Percentiles rank a stretch among this genome's conserved stretches.
These are phyloP conservation scores for Antheraea mylitta DNA, from an alignment of 1,140 invertebrate species.

Conservation along the genomic window DNA sequence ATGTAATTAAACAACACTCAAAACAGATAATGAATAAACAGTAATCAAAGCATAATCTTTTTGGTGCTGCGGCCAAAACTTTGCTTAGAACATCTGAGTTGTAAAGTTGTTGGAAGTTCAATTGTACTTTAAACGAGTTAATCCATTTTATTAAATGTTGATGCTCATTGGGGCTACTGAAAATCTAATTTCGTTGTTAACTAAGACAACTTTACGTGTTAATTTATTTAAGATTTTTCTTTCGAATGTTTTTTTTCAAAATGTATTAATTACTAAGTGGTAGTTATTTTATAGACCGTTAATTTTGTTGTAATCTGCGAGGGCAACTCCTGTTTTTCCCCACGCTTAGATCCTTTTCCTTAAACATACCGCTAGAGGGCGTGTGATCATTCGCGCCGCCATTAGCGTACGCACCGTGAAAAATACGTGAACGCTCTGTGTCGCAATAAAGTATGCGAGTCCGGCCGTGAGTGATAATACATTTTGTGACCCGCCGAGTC, in stretches of 20 bases:
- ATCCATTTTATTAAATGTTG: slow-evolving; percentile 74
- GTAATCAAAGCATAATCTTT: slow-evolving; percentile 34
- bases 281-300: too few species aligned
- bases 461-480: too few species aligned
- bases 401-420: too few species aligned
- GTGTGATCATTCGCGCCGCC: too few species aligned
- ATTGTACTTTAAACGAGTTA: slow-evolving; percentile 73
- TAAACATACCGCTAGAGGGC: too few species aligned
- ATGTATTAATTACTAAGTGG: too few species aligned
- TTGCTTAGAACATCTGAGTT: slow-evolving; percentile 32
- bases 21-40: slow-evolving; percentile 32
- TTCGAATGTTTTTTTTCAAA: not conserved
- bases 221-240: not conserved
- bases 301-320: too few species aligned
- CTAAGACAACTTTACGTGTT: slow-evolving; percentile 7
- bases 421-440: too few species aligned
- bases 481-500: too few species aligned
- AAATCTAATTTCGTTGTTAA: slow-evolving; percentile 50
- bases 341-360: too few species aligned
- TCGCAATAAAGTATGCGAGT: too few species aligned
- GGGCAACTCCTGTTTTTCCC: too few species aligned
- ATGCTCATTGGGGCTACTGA: slow-evolving; percentile 49
- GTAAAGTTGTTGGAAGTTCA: slow-evolving; percentile 55
- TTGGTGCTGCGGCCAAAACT: slow-evolving; percentile 27
- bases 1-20: slow-evolving; percentile 25